Conservation (phyloP, 2,888 invertebrate species). For the Athalia circularis region DNA sequence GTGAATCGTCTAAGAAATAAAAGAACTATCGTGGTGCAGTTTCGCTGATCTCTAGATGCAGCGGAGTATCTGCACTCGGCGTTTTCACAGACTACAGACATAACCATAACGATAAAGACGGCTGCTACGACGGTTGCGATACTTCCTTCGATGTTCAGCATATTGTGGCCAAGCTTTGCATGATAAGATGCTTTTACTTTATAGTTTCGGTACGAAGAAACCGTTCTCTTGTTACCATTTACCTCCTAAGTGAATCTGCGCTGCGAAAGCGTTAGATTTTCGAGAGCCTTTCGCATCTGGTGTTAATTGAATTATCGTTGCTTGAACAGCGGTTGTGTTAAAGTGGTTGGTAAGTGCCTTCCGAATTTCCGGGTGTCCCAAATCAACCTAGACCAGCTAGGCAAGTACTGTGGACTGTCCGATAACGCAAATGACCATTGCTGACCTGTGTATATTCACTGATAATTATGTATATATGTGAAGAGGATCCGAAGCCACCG, state of each 20-base stretch:
- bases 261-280: no score
- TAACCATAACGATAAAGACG: conserved; percentile 28
- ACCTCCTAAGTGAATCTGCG: no score
- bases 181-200: no score
- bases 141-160: no score
- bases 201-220: no score
- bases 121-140: background rate
- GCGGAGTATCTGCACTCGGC: background rate
- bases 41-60: background rate
- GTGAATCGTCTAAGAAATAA: background rate
- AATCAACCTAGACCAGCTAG: conserved; percentile 37
- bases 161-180: no score
- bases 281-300: background rate
- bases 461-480: conserved; percentile 64
- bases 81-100: background rate
- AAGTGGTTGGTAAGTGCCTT: background rate
- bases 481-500: conserved; percentile 55
- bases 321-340: background rate
- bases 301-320: background rate
- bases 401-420: conserved; percentile 61
- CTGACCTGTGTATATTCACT: conserved; percentile 65
- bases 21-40: background rate
- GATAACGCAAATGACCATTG: conserved; percentile 72
- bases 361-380: conserved; percentile 7
- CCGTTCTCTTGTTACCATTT: no score